Evolutionary conservation across 2,888 invertebrate genomes (phyloP).

Genomic region (Dryobotodes eremita): DNA sequence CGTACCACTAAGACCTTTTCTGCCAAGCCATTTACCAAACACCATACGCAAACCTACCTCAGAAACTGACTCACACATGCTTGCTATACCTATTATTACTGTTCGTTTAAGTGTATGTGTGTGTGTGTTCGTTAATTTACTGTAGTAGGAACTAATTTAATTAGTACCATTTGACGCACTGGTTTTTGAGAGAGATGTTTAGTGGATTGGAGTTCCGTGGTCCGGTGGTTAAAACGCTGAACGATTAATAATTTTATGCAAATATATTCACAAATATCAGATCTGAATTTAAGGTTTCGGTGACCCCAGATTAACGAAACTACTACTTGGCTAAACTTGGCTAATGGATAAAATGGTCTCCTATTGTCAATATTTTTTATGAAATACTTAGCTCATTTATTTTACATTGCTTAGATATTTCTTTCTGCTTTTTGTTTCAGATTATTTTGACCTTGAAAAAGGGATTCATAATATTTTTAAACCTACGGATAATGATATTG

Average conservation of each 20-base stretch:
- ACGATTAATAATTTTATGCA: background rate
- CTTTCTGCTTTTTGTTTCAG: background rate
- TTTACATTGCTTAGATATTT: background rate
- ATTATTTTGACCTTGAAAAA: background rate
- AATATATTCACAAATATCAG: too few relatives aligned
- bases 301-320: too few relatives aligned
- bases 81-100: background rate
- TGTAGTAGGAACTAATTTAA: slow-evolving; percentile 72
- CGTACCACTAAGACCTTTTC: background rate
- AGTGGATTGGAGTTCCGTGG: slow-evolving; percentile 52
- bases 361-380: background rate
- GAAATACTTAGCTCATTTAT: background rate
- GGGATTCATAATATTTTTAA: background rate
- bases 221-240: background rate
- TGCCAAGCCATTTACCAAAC: background rate
- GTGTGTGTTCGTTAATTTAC: slow-evolving; percentile 62
- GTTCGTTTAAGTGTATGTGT: background rate
- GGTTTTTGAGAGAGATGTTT: slow-evolving; percentile 62
- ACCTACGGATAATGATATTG: background rate
- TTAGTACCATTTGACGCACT: slow-evolving; percentile 63
- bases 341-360: background rate
- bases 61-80: background rate
- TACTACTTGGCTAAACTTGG: background rate
- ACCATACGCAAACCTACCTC: background rate
- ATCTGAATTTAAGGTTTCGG: too few relatives aligned